Evolutionary conservation across 2,113 vertebrate species (phyloP).

Genomic region (Piprites chloris): DNA sequence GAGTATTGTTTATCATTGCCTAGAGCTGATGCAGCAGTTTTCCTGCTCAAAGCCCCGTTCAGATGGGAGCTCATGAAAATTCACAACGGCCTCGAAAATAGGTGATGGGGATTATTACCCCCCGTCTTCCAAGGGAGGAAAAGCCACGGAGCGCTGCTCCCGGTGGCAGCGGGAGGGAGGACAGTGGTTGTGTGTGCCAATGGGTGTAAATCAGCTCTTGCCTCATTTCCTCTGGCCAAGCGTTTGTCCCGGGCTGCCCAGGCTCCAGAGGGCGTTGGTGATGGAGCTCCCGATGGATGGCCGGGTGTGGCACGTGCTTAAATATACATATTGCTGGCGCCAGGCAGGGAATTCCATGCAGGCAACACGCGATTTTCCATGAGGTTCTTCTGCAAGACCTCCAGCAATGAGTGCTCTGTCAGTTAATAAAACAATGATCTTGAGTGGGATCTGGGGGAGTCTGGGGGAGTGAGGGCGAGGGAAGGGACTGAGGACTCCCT

Average conservation of each 20-base stretch:
- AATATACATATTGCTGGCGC: not conserved
- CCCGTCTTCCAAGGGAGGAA: not conserved
- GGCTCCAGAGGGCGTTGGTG: not conserved
- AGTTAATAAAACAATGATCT: not conserved
- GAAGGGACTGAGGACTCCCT: rapidly evolving
- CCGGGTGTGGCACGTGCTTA: not conserved
- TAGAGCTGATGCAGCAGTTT: constrained; percentile 64
- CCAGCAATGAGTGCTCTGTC: not conserved
- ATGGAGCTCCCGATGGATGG: not conserved
- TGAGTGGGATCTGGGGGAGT: not conserved
- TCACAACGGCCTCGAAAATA: constrained; percentile 46
- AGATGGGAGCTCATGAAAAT: constrained; percentile 63
- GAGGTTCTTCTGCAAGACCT: not conserved
- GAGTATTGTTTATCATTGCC: constrained; percentile 64
- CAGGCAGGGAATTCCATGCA: not conserved
- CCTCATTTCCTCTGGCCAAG: not conserved
- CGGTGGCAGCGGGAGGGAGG: not conserved
- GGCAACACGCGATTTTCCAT: not conserved
- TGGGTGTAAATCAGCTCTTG: not conserved
- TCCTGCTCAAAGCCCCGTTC: constrained; percentile 57
- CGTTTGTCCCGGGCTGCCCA: not conserved
- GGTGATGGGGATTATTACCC: constrained; percentile 35
- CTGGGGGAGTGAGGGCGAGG: rapidly evolving
- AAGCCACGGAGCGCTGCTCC: not conserved
- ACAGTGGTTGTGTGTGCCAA: not conserved